Evolutionary conservation across 1,140 invertebrate species (phyloP).

Genomic region (Drosophila guanche): DNA sequence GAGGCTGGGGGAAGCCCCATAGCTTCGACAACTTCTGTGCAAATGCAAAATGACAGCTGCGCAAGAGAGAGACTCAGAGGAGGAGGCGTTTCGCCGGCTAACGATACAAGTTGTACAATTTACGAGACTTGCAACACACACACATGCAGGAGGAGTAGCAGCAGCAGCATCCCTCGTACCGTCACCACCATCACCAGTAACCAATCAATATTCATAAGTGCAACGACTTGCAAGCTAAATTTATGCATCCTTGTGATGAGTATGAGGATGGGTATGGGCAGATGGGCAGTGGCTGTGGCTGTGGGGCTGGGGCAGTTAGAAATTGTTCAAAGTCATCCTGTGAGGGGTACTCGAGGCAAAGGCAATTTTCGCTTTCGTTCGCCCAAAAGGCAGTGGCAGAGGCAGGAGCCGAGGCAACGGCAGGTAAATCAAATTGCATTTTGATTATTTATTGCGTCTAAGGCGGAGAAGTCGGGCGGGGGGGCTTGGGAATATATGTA

Average conservation of each 20-base stretch:
- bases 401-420: neutral
- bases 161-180: neutral
- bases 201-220: constrained; percentile 78
- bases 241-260: constrained; percentile 40
- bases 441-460: constrained; percentile 73
- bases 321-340: constrained; percentile 76
- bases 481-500: neutral
- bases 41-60: constrained; percentile 60
- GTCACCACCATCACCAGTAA: constrained; percentile 58
- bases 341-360: constrained; percentile 53
- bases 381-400: constrained; percentile 46
- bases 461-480: constrained; percentile 24
- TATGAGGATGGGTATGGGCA: no score
- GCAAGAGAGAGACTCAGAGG: constrained; percentile 1
- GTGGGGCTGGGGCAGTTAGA: constrained; percentile 52
- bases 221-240: constrained; percentile 63
- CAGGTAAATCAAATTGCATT: constrained; percentile 71
- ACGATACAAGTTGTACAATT: constrained; percentile 61
- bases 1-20: no score
- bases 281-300: neutral
- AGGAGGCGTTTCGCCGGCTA: constrained; percentile 47
- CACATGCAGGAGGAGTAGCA: constrained; percentile 2
- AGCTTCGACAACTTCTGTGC: constrained; percentile 46
- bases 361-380: constrained; percentile 76
- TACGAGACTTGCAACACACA: constrained; percentile 30